Evolutionary conservation across 2,113 vertebrate species (phyloP), one percentile per base, ranked within the genome.

Genomic region (Trichomycterus rosablanca): DNA sequence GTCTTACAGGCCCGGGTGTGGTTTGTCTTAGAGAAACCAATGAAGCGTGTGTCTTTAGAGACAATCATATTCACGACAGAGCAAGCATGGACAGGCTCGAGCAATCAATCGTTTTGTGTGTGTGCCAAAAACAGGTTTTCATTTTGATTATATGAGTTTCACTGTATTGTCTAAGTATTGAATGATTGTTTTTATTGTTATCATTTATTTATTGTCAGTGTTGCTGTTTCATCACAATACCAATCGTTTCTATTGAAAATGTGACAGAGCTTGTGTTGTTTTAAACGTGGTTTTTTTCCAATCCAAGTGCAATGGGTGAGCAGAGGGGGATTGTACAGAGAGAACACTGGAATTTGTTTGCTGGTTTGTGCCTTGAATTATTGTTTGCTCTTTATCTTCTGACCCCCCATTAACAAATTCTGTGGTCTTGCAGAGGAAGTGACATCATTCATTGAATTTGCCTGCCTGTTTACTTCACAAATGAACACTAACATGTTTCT

Each of bases 21-120:
- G 30, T 37, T n/a, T 56, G 30, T 62, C 34, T 26, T 59, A 24
- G 20, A 62, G 28, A 56, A 42, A 34, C 39, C 20, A 24, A 9
- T 11, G 11, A 51, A 42, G 53, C 26, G 43, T 66, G 26, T 57
- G 45, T 78, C 84, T 86, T 86, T 82, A 84, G 83, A 76, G 85
- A 87, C 87, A 88, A 89, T 89, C 87, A 83, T 72, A 80, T 81
- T 82, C 77, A 81, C 75, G 72, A 75, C 77, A 71, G 78, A 82
- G 81, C 74, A 79, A 80, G 81, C 66, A 60, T 71, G 71, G 67
- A 68, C 72, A 78, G 74, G 77, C 72, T 83, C 74, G 76, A 74
- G 78, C 80, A 77, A 76, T 79, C 81, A 79, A 69, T 76, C 78
- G 76, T 80, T 78, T 84, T 12, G 18, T 50, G 12, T 23, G 20